Percentiles rank a stretch among this genome's conserved stretches.
Evolutionary conservation across 2,797 vertebrate genomes (phyloP).

Genomic region (Coregonus ussuriensis): DNA sequence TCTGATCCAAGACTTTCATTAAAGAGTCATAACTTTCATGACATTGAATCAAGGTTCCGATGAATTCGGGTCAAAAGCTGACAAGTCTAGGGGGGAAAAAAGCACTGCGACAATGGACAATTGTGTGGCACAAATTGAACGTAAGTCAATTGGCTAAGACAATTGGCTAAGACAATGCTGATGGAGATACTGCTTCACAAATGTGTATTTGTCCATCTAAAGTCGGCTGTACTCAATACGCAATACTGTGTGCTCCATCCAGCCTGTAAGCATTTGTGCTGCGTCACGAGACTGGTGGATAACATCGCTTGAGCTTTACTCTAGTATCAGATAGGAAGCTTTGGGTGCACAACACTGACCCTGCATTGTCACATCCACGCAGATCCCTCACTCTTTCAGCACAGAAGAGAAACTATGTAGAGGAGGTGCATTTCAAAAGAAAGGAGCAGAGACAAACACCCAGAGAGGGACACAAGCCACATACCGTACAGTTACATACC

Average conservation of each 20-base stretch:
- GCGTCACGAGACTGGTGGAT: background rate
- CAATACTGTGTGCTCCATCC: background rate
- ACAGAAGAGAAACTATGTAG: constrained; percentile 3
- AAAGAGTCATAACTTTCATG: constrained; percentile 17
- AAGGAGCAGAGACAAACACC: constrained; percentile 30
- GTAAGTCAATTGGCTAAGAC: background rate
- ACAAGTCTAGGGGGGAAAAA: background rate
- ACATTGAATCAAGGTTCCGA: constrained; percentile 29
- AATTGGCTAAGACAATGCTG: background rate
- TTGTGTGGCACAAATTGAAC: background rate
- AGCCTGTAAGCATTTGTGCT: background rate
- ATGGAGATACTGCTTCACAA: background rate
- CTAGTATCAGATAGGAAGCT: background rate
- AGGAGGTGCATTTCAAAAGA: constrained; percentile 22
- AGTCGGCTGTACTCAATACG: background rate
- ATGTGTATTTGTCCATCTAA: background rate
- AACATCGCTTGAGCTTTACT: background rate
- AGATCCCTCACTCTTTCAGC: background rate
- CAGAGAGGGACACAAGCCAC: constrained; percentile 5
- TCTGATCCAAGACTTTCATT: constrained; percentile 11
- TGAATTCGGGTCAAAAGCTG: constrained; percentile 24
- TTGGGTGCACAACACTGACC: background rate
- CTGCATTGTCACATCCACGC: background rate
- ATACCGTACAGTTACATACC: constrained; percentile 11
- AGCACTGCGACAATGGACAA: background rate